A percentile compares a stretch with the other conserved stretches of the same genome.
Evolutionary conservation across 2,888 invertebrate genomes (phyloP).

Genomic region (Idaea dimidiata): DNA sequence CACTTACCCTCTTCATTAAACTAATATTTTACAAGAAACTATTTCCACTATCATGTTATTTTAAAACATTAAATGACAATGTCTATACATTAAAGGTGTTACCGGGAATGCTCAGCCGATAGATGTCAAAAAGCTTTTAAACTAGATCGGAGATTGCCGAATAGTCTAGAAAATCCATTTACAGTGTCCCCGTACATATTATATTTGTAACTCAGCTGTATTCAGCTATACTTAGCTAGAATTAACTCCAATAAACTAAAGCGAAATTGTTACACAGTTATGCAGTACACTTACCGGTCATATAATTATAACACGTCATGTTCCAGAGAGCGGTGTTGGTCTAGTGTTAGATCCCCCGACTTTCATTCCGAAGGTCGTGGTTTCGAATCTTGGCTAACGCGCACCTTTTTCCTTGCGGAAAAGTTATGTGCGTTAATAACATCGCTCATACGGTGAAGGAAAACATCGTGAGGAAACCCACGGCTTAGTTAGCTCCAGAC

Average conservation of each 20-base stretch:
- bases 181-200: slow-evolving; percentile 38
- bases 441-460: no score
- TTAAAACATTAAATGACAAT: slow-evolving; percentile 22
- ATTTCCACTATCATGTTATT: neutral
- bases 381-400: no score
- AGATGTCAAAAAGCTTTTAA: slow-evolving; percentile 77
- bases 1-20: neutral
- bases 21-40: neutral
- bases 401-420: no score
- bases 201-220: slow-evolving; percentile 24
- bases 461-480: no score
- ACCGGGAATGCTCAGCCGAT: slow-evolving; percentile 41
- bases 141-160: slow-evolving; percentile 58
- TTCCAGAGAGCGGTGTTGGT: no score
- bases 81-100: slow-evolving; percentile 43
- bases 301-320: slow-evolving; percentile 58
- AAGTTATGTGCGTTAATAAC: no score
- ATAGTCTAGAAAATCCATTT: slow-evolving; percentile 65
- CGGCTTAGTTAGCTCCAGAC: no score
- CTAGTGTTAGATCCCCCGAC: no score
- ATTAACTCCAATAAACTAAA: slow-evolving; percentile 27
- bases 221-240: slow-evolving; percentile 22
- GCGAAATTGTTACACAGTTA: slow-evolving; percentile 35
- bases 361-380: no score
- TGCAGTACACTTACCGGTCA: slow-evolving; percentile 38